These are phyloP conservation scores for Gallinago nigripennis DNA, from an alignment of 2,797 vertebrate genomes.

Conservation along the genomic window DNA sequence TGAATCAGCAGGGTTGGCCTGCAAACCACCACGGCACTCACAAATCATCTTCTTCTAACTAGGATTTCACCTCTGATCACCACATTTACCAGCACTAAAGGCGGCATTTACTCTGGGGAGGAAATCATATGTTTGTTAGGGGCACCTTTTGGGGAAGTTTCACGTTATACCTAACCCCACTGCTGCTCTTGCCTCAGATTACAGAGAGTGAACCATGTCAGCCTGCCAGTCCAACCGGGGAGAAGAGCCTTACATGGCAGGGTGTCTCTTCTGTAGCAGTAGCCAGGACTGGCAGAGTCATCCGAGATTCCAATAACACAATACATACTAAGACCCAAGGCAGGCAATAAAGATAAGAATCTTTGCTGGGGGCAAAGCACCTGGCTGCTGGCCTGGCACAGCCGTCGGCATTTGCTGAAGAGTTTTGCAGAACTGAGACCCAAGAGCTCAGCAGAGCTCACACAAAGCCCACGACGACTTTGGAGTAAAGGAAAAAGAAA, in stretches of 20 bases:
- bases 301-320: neutral
- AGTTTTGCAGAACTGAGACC: neutral
- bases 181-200: neutral
- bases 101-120: neutral
- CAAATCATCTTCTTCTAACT: neutral
- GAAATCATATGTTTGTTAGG: neutral
- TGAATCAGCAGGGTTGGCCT: neutral
- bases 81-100: neutral
- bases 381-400: neutral
- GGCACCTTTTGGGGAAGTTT: neutral
- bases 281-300: neutral
- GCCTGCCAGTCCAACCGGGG: neutral
- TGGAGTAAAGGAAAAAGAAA: neutral
- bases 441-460: neutral
- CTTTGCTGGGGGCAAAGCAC: neutral
- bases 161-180: rapidly evolving
- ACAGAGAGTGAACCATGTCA: neutral
- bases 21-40: neutral
- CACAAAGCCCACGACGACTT: neutral
- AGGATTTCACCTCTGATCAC: neutral
- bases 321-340: neutral
- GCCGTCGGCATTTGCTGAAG: neutral
- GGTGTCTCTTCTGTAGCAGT: neutral
- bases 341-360: neutral
- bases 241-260: neutral